Percentiles rank a stretch among this genome's conserved stretches.
These are phyloP conservation scores for Perithous albicinctus DNA, from an alignment of 2,888 invertebrate genomes.

Conservation along the genomic window DNA sequence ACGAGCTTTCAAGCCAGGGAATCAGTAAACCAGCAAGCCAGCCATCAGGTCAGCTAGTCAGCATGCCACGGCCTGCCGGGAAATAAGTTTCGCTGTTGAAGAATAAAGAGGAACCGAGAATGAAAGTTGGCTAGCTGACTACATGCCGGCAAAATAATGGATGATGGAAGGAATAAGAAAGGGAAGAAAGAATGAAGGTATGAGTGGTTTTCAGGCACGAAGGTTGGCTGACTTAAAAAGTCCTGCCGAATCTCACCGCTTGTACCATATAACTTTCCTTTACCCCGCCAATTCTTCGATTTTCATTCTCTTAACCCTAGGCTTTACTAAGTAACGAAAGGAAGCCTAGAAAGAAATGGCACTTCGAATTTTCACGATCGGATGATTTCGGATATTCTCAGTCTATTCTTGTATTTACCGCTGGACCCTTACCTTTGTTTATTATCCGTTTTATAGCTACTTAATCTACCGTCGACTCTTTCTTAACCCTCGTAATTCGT, in stretches of 20 bases:
- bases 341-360: constrained; percentile 32
- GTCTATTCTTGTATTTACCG: constrained; percentile 26
- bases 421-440: constrained; percentile 59
- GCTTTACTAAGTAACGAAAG: constrained; percentile 6
- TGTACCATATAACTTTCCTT: constrained; percentile 55
- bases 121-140: constrained; percentile 35
- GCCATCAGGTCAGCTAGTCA: constrained; percentile 70
- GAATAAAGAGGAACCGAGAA: constrained; percentile 42
- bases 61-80: constrained; percentile 59
- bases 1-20: constrained; percentile 24
- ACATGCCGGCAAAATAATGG: constrained; percentile 55
- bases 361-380: constrained; percentile 47
- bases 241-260: constrained; percentile 37
- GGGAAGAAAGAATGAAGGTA: constrained; percentile 52
- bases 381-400: constrained; percentile 57
- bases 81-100: constrained; percentile 66
- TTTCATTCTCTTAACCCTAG: constrained; percentile 36
- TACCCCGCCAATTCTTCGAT: constrained; percentile 43
- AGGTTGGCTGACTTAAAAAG: constrained; percentile 55
- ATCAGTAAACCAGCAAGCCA: constrained; percentile 51
- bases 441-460: constrained; percentile 57
- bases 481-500: constrained; percentile 52
- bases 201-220: constrained; percentile 50
- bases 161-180: constrained; percentile 25
- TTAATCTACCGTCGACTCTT: constrained; percentile 50